Base-by-base conservation (phyloP, 2,113 vertebrate species). In the Corythoichthys intestinalis region DNA sequence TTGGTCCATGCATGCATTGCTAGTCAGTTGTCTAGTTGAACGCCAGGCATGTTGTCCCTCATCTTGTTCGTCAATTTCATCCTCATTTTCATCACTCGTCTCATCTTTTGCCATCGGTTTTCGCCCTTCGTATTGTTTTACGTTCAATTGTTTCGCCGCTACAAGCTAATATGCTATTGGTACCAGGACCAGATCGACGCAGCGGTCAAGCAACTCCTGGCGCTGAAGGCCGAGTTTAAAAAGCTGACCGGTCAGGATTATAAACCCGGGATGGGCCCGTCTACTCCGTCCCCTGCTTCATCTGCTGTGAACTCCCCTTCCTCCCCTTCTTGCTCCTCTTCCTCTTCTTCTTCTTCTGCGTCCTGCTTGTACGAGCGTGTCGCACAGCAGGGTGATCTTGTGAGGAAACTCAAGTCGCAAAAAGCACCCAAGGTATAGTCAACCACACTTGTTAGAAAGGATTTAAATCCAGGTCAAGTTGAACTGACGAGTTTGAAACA, bases 141-240 rank as follows among this genome's bases (percentile, higher is more conserved):
- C 39, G 4, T 71, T 76, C 49, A 38, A 59, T 34, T 58, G 8
- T 8, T 47, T 13, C 0, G 0, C 57, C 14, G 49, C 65, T 67
- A 54, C 68, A 66, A 64, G 65, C 15, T 73, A 48, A 48, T 73
- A 74, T 89, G 66, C 86, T 72, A 73, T 65, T 83, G 83, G 73
- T 37, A 79, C 78, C 81, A 93, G 92, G 92, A 92, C 70, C 87
- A 94, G 84, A 77, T 94, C 75, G 91, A 93, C 65, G 89, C 84
- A 71, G 93, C 92, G 34, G 90, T 95, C 73, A 92, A 95, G 86
- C 85, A 92, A 72, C 93, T 94, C 83, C 84, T 95, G 74, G 83
- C 85, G 71, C 79, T 95, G 70, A 95, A 96, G 84, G 88, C 88
- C 6, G 91, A 94, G 78, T 95, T 94, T 87, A 94, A 95, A 85